Conservation (phyloP, 1,140 invertebrate species). For the Formica selysi region DNA sequence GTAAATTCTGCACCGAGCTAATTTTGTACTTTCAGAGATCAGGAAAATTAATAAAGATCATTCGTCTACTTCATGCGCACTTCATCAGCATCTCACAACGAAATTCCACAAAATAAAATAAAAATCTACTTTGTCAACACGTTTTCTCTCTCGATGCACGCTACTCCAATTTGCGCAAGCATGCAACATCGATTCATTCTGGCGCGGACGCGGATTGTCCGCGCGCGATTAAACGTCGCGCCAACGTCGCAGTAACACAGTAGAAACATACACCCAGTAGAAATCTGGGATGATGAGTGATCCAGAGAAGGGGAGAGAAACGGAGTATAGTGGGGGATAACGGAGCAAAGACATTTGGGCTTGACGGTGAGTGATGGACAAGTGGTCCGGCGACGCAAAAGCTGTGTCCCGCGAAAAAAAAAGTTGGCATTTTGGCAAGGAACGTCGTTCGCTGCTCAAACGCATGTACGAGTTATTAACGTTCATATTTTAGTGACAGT, state of each 20-base stretch:
- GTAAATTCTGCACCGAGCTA: background rate
- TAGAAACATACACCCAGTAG: background rate
- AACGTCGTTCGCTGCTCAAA: constrained; percentile 42
- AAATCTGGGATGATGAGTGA: constrained; percentile 13
- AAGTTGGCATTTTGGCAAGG: constrained; percentile 50
- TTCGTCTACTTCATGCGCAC: no score
- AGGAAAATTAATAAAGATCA: background rate
- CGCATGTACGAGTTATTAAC: constrained; percentile 55
- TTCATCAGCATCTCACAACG: background rate
- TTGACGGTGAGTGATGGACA: constrained; percentile 83
- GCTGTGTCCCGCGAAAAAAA: constrained; percentile 51
- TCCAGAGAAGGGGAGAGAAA: background rate
- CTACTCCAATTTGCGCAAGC: constrained; percentile 24
- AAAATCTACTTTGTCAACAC: background rate
- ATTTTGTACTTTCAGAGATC: background rate
- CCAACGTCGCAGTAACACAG: constrained; percentile 55
- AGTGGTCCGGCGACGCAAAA: constrained; percentile 72
- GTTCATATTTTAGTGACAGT: constrained; percentile 62
- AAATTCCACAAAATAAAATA: constrained; percentile 9
- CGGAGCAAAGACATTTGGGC: constrained; percentile 74
- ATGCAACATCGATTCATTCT: constrained; percentile 38
- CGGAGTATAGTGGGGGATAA: constrained; percentile 63
- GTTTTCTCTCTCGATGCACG: background rate
- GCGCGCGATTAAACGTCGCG: constrained; percentile 54
- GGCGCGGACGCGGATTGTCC: constrained; percentile 41